Evolutionary conservation across 2,888 invertebrate genomes (phyloP).

Genomic region (Leptinotarsa rubiginosa): DNA sequence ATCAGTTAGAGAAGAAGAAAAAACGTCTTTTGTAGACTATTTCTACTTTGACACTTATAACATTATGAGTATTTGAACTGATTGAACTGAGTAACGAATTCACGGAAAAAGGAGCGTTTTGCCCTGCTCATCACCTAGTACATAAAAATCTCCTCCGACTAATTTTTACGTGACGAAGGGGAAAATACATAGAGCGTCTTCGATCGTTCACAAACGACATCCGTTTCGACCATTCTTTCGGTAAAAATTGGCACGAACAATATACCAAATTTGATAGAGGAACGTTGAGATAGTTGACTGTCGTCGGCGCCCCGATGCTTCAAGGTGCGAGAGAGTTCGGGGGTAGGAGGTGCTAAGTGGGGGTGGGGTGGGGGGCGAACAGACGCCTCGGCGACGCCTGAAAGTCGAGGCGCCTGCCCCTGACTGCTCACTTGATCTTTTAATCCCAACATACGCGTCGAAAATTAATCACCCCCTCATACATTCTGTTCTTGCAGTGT

Average conservation of each 20-base stretch:
- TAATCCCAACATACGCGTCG: slow-evolving; percentile 67
- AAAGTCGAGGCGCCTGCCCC: slow-evolving; percentile 65
- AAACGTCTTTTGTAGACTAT: too few species aligned
- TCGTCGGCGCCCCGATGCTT: slow-evolving; percentile 49
- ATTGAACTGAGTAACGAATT: neutral
- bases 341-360: slow-evolving; percentile 37
- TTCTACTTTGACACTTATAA: too few species aligned
- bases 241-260: slow-evolving; percentile 1
- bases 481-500: slow-evolving; percentile 54
- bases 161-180: neutral
- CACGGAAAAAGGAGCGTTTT: neutral
- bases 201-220: neutral
- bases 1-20: too few species aligned
- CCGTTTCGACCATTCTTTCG: neutral
- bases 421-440: slow-evolving; percentile 66
- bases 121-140: neutral
- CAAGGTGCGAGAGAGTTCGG: slow-evolving; percentile 49
- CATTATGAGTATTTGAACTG: neutral
- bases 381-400: slow-evolving; percentile 64
- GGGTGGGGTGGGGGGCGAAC: slow-evolving; percentile 52
- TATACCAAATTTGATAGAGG: slow-evolving; percentile 19
- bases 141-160: neutral
- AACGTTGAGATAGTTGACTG: slow-evolving; percentile 53
- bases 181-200: neutral
- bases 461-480: slow-evolving; percentile 65